Evolutionary conservation across 2,797 vertebrate genomes (phyloP).

Genomic region (Myiotriccus ornatus): DNA sequence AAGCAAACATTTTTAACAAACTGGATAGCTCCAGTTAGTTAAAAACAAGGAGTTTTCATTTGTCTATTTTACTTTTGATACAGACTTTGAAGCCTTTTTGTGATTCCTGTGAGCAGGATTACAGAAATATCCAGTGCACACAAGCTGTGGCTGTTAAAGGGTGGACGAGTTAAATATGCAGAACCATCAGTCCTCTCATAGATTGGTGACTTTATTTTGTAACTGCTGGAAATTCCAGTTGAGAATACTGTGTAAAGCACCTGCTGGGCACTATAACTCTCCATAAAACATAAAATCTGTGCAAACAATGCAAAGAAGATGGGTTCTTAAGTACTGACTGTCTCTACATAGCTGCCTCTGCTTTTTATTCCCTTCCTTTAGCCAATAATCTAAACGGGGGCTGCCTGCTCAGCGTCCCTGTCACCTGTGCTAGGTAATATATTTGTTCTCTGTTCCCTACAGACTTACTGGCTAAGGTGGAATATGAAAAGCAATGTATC

Average conservation of each 20-base stretch:
- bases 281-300: constrained; percentile 27
- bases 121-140: not conserved
- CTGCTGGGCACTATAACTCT: not conserved
- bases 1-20: not conserved
- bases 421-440: constrained; percentile 58
- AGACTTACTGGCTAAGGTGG: constrained; percentile 27
- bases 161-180: constrained; percentile 18
- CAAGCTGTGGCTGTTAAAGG: constrained; percentile 39
- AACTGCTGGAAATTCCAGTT: constrained; percentile 47
- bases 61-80: not conserved
- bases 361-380: not conserved
- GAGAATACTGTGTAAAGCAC: constrained; percentile 28
- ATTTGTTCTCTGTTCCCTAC: constrained; percentile 52
- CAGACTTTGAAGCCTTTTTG: not conserved
- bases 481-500: constrained; percentile 40
- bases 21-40: not conserved
- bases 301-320: constrained; percentile 7
- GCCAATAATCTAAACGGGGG: not conserved
- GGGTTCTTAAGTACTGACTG: not conserved
- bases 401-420: constrained; percentile 38
- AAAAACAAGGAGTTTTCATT: constrained; percentile 21
- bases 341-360: not conserved
- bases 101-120: not conserved
- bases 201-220: constrained; percentile 38
- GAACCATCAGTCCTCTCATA: constrained; percentile 32